A percentile compares a stretch with the other conserved stretches of the same genome.
phyloP scores from a whole-genome alignment of 2,888 invertebrate genomes.

The Sphecodes monilicornis region DNA sequence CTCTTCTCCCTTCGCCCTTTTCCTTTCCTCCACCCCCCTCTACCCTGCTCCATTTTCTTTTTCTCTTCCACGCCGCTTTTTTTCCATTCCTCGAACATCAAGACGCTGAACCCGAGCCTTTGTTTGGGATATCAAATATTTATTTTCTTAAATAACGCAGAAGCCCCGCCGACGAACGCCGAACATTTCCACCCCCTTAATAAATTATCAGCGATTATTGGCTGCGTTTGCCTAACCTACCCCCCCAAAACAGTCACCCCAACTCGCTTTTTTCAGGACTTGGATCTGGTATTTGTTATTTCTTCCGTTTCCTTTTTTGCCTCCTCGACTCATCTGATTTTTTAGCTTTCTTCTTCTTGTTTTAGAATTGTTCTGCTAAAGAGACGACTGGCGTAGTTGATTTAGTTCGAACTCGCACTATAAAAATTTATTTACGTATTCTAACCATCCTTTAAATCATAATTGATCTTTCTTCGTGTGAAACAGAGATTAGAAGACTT shows the following conservation, averaged over 20 bases:
- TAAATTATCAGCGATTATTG: conserved; percentile 78
- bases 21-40: conserved; percentile 56
- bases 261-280: neutral
- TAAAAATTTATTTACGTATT: no score
- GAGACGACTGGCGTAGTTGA: no score
- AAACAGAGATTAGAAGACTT: no score
- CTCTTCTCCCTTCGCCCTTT: conserved; percentile 53
- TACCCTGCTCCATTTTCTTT: conserved; percentile 54
- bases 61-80: conserved; percentile 41
- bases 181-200: conserved; percentile 69
- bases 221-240: conserved; percentile 68
- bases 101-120: conserved; percentile 67
- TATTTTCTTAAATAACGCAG: conserved; percentile 76
- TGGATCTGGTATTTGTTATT: neutral
- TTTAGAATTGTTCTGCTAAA: no score
- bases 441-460: no score
- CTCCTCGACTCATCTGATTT: no score
- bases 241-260: conserved; percentile 21
- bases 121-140: conserved; percentile 79
- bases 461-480: no score
- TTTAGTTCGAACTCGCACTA: no score
- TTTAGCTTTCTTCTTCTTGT: no score
- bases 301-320: no score
- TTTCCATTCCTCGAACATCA: conserved; percentile 41
- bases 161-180: conserved; percentile 57